Conservation (phyloP, 2,113 vertebrate genomes). For the Hylia prasina region DNA sequence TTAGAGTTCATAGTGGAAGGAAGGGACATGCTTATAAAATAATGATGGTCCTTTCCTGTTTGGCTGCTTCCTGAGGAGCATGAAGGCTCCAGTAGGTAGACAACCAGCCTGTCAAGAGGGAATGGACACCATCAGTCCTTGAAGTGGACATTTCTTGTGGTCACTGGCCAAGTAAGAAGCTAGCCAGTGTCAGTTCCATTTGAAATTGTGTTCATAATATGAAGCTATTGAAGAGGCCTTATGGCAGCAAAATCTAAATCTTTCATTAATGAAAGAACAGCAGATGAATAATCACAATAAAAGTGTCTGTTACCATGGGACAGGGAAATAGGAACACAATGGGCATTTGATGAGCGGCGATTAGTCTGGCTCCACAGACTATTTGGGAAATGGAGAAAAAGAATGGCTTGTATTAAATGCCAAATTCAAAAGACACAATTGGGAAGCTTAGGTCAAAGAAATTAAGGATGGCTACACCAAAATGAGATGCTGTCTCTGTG, state of each 20-base stretch:
- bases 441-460: conserved; percentile 45
- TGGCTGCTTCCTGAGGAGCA: background rate
- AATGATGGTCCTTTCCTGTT: background rate
- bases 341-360: conserved; percentile 26
- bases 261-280: conserved; percentile 42
- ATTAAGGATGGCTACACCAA: conserved; percentile 15
- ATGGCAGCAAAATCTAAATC: conserved; percentile 33
- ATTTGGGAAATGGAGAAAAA: conserved; percentile 41
- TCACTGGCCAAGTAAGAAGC: background rate
- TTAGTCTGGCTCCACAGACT: conserved; percentile 58
- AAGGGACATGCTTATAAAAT: background rate
- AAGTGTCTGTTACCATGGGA: conserved; percentile 56
- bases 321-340: conserved; percentile 51
- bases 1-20: background rate
- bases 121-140: background rate
- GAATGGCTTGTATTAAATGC: conserved; percentile 38
- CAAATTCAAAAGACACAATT: conserved; percentile 34
- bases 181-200: background rate
- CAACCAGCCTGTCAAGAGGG: background rate
- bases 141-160: background rate
- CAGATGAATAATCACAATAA: conserved; percentile 54
- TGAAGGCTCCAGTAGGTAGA: background rate
- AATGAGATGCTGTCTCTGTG: conserved; percentile 1
- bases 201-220: background rate
- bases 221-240: background rate